phyloP scores from a whole-genome alignment of 2,888 invertebrate genomes.

The Nasonia oneida region DNA sequence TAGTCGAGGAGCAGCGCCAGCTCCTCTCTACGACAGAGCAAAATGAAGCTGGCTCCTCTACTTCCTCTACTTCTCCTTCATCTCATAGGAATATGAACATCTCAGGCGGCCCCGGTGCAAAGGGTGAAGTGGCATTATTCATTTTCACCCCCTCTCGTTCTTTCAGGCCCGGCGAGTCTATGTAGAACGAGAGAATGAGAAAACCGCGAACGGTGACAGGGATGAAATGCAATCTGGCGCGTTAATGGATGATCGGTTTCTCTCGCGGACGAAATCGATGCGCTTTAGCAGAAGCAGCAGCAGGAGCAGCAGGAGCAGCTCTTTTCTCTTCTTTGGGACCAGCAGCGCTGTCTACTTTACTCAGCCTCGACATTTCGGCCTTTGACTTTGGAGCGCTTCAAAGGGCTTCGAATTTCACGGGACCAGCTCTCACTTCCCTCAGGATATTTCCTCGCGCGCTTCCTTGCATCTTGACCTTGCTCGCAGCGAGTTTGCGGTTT shows the following conservation, averaged over 20 bases:
- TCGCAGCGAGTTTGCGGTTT: conserved; percentile 33
- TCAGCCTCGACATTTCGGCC: neutral
- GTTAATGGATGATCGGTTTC: conserved; percentile 66
- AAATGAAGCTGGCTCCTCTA: conserved; percentile 8
- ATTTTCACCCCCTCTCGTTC: conserved; percentile 32
- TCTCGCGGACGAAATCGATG: conserved; percentile 43
- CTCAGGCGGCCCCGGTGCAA: conserved; percentile 2
- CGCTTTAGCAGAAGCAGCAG: conserved; percentile 16
- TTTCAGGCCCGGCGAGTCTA: neutral
- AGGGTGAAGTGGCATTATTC: conserved; percentile 51
- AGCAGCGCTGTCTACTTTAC: neutral
- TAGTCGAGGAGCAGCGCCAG: neutral
- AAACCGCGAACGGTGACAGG: conserved; percentile 29
- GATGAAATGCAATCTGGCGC: conserved; percentile 61
- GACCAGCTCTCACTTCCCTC: neutral
- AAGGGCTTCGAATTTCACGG: conserved; percentile 54
- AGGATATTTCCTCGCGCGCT: conserved; percentile 35
- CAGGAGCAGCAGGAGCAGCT: too few relatives aligned
- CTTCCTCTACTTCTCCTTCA: neutral
- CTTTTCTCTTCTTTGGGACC: conserved; percentile 4
- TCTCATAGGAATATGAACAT: conserved; percentile 43
- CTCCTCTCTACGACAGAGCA: neutral
- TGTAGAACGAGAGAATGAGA: conserved; percentile 6
- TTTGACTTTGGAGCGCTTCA: conserved; percentile 19
- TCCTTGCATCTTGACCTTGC: conserved; percentile 51